Evolutionary conservation across 2,888 invertebrate species (phyloP), one percentile per base, ranked within the genome.

Genomic region (Leptodirus hochenwartii): DNA sequence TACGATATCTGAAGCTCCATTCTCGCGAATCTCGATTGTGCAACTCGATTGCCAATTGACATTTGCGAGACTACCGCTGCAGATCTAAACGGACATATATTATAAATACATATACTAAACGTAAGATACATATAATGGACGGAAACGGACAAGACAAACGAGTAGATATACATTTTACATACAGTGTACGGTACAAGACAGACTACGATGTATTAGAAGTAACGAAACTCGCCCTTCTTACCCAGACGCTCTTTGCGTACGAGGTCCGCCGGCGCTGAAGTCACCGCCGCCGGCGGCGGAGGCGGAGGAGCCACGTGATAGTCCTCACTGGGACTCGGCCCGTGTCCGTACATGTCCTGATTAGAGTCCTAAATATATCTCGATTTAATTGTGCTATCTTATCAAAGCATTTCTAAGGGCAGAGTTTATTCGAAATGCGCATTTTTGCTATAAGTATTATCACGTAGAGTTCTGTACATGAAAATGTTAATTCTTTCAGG

Each of bases 181-280:
- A 25, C 10, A 22, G 4, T 4, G n/a, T 25, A n/a, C 25, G 14
- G 25, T 14, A 25, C 2, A 25, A 11, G 4, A 9, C 4, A 10
- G 25, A 25, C n/a, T 9, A 10, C 25, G 12, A 26, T 17, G 25
- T 10, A 38, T 66, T 70, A 87, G 64, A 87, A 87, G 62, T 88
- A 88, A 58, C 87, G 72, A 60, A 87, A 87, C 67, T 87, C 87
- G 58, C 87, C 87, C 69, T 85, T 87, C 67, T 87, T 87, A 62
- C 85, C 87, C 52, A 80, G 72, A 43, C 84, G 69, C 54, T 85
- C 82, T 53, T 80, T 78, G 46, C 79, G 74, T 44, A 84, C 76
- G 79, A 82, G 80, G 54, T 85, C 84, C 10, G 78, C 72, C 30
- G 73, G 69, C 30, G 69, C 73, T 24, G 52, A 49, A 17, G 43